Base-by-base conservation (phyloP, 2,888 invertebrate genomes). In the Spialia ferax region DNA sequence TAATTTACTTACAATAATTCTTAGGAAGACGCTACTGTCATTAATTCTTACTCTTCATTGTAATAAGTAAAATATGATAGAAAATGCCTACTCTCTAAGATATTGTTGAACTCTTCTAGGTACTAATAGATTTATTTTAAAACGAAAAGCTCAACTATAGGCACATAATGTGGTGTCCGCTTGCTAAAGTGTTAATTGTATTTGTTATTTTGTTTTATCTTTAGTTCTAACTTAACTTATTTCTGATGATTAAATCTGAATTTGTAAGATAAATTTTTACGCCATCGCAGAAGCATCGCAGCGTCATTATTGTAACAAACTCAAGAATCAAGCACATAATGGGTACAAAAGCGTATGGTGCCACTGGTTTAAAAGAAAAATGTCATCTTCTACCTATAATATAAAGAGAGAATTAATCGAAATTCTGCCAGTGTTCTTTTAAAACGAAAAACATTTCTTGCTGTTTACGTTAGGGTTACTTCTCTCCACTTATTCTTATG, bases 91-190 rank as follows among this genome's bases (percentile, higher is more conserved):
- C 48, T 2, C 48, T 59, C 52, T 59, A 65, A 59, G 59, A 38
- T 50, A 38, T 59, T 59, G 59, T 65, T 65, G 59, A 60, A 60
- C 8, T 59, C 59, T 59, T 52, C 26, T 65, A 65, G 59, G 52
- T 52, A 65, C 22, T 57, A 65, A 65, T 59, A 65, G 52, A 60
- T 50, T 65, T 50, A 52, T 65, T 48, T 60, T 15, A n/a, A 64
- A 56, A 56, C n/a, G 65, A 35, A 15, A 8, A 32, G 15, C 57
- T 65, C 65, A 59, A 26, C 59, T 65, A 59, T 48, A 48, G 59
- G 26, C 38, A 48, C 10, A 23, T 11, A 26, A 48, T 52, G 32
- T 32, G 20, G 4, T 35, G 45, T 59, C 59, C 57, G 65, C 65
- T 64, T 64, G 64, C 64, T 57, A 15, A 26, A 52, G 23, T 35